Conservation (phyloP, 2,888 invertebrate genomes). For the Antheraea assamensis region DNA sequence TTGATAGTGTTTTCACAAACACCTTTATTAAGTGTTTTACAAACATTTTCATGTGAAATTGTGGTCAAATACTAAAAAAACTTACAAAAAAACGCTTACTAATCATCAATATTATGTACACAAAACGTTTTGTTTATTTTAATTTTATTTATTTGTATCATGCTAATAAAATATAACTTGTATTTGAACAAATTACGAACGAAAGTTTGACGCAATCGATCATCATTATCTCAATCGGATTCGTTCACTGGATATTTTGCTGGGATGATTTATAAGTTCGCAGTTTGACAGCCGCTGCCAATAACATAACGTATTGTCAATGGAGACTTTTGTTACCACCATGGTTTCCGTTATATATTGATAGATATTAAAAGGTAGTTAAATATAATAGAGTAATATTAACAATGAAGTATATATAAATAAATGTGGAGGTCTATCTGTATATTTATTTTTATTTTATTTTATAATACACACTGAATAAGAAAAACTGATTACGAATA, state of each 20-base stretch:
- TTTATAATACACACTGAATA: no score
- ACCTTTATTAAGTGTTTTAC: no score
- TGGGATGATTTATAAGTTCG: conserved; percentile 28
- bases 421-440: no score
- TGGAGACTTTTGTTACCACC: conserved; percentile 24
- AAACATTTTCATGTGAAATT: no score
- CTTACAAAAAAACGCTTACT: no score
- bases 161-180: conserved; percentile 4
- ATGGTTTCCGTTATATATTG: not conserved
- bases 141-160: not conserved
- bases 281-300: conserved; percentile 42
- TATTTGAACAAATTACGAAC: conserved; percentile 22
- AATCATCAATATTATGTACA: not conserved
- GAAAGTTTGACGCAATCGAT: conserved; percentile 27
- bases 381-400: not conserved
- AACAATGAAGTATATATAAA: not conserved
- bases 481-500: no score
- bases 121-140: not conserved
- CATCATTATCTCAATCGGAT: conserved; percentile 27
- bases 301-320: conserved; percentile 36
- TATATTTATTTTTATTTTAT: no score
- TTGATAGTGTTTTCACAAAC: no score
- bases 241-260: conserved; percentile 25
- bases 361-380: not conserved
- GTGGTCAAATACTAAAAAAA: no score